A percentile compares a stretch with the other conserved stretches of the same genome.
Evolutionary conservation across 2,888 invertebrate species (phyloP).

Genomic region (Entomobrya multifasciata): DNA sequence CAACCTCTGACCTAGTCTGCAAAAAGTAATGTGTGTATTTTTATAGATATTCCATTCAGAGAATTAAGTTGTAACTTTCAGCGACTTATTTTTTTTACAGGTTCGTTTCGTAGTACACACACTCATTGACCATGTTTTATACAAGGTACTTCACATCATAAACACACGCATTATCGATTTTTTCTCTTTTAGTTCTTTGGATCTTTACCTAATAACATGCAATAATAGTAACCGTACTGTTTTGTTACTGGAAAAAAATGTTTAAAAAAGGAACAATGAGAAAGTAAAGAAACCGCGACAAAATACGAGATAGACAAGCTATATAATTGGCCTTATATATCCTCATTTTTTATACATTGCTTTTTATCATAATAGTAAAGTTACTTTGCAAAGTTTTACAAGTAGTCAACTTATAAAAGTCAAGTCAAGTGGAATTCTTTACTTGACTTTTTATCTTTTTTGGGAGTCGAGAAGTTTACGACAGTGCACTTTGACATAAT

Average conservation of each 20-base stretch:
- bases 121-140: too few species aligned
- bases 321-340: slow-evolving; percentile 45
- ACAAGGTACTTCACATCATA: too few species aligned
- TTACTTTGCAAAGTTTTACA: neutral
- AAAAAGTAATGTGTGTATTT: neutral
- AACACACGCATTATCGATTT: slow-evolving; percentile 36
- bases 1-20: slow-evolving; percentile 60
- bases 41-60: too few species aligned
- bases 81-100: neutral
- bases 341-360: slow-evolving; percentile 23
- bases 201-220: neutral
- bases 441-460: neutral
- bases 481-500: slow-evolving; percentile 55
- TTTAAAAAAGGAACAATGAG: slow-evolving; percentile 1
- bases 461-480: slow-evolving; percentile 31
- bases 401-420: neutral
- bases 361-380: too few species aligned
- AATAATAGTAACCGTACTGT: slow-evolving; percentile 18
- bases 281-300: neutral
- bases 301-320: too few species aligned
- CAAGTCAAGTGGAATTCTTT: neutral
- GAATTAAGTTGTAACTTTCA: neutral
- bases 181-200: neutral
- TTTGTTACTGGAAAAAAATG: neutral
- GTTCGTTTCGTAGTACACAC: neutral